A percentile compares a stretch with the other conserved stretches of the same genome.
Evolutionary conservation across 2,797 vertebrate genomes (phyloP).

Genomic region (Peromyscus nudipes): DNA sequence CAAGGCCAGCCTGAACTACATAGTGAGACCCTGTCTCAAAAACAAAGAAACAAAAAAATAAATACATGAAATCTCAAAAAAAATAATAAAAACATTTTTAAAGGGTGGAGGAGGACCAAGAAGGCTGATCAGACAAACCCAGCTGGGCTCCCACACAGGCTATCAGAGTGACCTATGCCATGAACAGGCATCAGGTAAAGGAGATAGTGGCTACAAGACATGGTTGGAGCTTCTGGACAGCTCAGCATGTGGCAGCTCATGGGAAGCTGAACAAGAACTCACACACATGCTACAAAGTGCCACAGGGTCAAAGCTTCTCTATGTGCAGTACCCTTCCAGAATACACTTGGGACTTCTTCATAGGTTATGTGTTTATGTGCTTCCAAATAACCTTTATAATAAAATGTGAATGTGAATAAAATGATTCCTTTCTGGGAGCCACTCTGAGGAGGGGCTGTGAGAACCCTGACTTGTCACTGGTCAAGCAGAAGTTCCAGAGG

Average conservation of each 20-base stretch:
- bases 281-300: not conserved
- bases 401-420: not conserved
- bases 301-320: not conserved
- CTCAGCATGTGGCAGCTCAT: not conserved
- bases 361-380: not conserved
- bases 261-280: not conserved
- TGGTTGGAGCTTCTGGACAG: not conserved
- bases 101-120: not conserved
- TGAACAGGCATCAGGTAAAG: not conserved
- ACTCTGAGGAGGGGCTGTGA: not conserved
- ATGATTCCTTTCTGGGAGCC: not conserved
- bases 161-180: not conserved
- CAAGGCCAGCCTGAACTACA: not conserved
- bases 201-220: not conserved
- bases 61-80: not conserved
- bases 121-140: not conserved
- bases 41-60: not conserved
- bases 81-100: not conserved
- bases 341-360: not conserved
- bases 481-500: not conserved
- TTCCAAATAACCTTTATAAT: not conserved
- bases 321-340: not conserved
- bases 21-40: not conserved
- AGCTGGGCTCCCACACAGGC: not conserved
- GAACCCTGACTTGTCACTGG: not conserved